Base-by-base conservation (phyloP, 1,140 invertebrate genomes). In the Drosophila ficusphila region DNA sequence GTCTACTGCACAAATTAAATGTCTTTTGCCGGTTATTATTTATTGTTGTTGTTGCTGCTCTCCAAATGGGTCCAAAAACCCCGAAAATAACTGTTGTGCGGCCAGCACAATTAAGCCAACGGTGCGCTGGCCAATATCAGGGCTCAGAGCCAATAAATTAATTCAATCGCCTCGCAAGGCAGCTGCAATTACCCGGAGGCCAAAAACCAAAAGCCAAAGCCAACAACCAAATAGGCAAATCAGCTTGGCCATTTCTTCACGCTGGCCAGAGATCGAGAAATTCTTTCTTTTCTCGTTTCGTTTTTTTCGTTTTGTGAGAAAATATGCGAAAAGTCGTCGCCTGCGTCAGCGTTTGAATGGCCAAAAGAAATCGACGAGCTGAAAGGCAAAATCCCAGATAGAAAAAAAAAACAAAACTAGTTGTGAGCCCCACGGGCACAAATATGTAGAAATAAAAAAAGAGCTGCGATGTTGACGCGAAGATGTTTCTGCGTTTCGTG, bases 131-230 rank as follows among this genome's bases (percentile, higher is more conserved):
- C 62, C 19, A 64, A 23, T 42, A 47, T 39, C 58, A 65, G 27
- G 62, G 56, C 44, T 51, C 68, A 77, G 54, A 70, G 70, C 53
- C 64, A 70, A 86, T 81, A 85, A 85, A 86, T 85, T 86, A 86
- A 85, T 86, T 79, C 72, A 82, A 82, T 68, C 76, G 76, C 12
- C 62, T 25, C 48, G 23, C 48, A 31, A 62, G 73, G 14, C 54
- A 34, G 46, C 72, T 81, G 77, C 78, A 85, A 86, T 85, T 85
- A 78, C 60, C 79, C 76, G 44, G 4, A 19, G 41, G 79, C 51
- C 57, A 76, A 14, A 31, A 41, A 31, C 18, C n/a, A 29, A 18
- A 48, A 19, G 25, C 2, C 9, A 46, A 77, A 48, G 57, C 52
- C 7, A 21, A 38, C 12, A 25, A 31, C 27, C 16, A 72, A 77